Evolutionary conservation across 2,113 vertebrate genomes (phyloP).

Genomic region (Scomber japonicus): DNA sequence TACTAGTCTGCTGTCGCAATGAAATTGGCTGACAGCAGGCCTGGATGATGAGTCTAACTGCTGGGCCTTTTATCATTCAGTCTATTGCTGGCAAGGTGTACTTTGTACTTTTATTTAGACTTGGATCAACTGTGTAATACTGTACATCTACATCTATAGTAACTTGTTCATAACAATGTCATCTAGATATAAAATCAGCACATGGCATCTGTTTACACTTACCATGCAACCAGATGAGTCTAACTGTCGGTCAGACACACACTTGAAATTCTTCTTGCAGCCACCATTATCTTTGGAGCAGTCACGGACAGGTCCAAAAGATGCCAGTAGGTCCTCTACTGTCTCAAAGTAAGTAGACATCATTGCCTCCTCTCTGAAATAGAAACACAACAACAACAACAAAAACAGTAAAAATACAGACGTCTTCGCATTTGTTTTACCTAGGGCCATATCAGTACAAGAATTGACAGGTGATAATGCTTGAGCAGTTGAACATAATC

Average conservation of each 20-base stretch:
- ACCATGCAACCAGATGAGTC: conserved; percentile 98
- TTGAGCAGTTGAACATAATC: conserved; percentile 36
- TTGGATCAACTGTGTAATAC: neutral
- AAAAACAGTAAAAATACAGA: conserved; percentile 1
- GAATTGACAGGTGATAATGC: conserved; percentile 22
- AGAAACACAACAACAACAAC: conserved; percentile 8
- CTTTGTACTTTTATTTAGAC: neutral
- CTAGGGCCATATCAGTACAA: neutral
- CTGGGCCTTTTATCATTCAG: conserved; percentile 7
- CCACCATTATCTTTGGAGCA: conserved; percentile 96
- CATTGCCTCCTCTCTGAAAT: conserved; percentile 95
- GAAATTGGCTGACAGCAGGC: conserved; percentile 25
- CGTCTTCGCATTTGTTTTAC: neutral
- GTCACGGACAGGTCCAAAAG: conserved; percentile 96
- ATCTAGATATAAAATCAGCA: neutral
- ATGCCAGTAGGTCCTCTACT: conserved; percentile 95
- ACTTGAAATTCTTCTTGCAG: conserved; percentile 98
- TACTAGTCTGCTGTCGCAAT: conserved; percentile 4
- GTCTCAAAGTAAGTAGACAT: conserved; percentile 98
- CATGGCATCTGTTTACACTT: conserved; percentile 55
- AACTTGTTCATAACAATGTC: neutral
- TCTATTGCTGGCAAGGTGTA: neutral
- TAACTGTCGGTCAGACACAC: conserved; percentile 93
- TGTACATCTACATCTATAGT: too few relatives aligned
- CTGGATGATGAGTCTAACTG: too few relatives aligned